These are phyloP conservation scores for Conus betulinus DNA, from an alignment of 1,140 invertebrate genomes.

Conservation along the genomic window DNA sequence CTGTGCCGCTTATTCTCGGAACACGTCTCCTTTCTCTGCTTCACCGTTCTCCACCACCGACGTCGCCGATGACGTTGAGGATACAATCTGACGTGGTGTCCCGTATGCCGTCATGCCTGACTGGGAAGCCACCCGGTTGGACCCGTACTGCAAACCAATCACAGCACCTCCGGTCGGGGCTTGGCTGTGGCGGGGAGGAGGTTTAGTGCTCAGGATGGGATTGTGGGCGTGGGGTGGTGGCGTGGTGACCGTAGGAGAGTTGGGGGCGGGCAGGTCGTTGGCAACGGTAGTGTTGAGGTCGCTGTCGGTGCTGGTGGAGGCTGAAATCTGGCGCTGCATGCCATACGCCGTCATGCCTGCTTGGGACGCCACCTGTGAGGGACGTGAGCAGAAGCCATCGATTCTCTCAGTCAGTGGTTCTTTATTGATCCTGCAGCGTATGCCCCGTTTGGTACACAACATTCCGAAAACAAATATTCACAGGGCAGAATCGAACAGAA, in stretches of 20 bases:
- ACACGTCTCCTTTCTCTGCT: constrained; percentile 3
- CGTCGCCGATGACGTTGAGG: neutral
- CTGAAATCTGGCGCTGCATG: constrained; percentile 28
- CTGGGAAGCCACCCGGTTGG: constrained; percentile 41
- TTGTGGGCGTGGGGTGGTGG: neutral
- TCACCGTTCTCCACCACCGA: constrained; percentile 7
- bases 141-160: constrained; percentile 41
- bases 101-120: constrained; percentile 40
- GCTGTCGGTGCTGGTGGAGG: constrained; percentile 16
- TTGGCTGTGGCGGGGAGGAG: neutral
- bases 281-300: neutral
- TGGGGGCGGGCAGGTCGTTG: neutral
- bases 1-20: neutral
- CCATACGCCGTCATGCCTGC: constrained; percentile 29
- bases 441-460: too few relatives aligned
- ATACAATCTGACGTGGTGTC: constrained; percentile 33
- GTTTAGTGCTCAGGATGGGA: neutral
- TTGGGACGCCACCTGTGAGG: constrained; percentile 26
- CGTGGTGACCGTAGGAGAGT: neutral
- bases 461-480: too few relatives aligned
- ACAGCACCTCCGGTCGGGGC: neutral
- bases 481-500: too few relatives aligned
- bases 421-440: too few relatives aligned
- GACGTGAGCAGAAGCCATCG: too few relatives aligned
- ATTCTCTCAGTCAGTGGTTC: too few relatives aligned